Conservation (phyloP, 2,797 vertebrate species). For the Pangasius mekongensis region DNA sequence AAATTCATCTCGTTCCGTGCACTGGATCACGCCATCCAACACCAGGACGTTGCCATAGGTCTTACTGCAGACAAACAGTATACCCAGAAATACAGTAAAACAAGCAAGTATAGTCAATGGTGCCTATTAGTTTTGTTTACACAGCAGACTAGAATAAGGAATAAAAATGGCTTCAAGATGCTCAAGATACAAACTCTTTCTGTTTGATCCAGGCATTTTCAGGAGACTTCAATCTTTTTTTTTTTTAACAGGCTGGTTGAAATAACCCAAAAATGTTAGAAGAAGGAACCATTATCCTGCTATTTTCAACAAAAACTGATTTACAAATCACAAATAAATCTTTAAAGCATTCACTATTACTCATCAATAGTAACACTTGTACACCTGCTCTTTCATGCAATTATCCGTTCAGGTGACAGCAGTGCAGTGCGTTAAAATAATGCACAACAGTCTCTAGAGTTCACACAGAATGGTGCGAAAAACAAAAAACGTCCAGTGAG, state of each 20-base stretch:
- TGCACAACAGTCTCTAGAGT: neutral
- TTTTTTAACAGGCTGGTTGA: neutral
- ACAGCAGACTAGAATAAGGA: neutral
- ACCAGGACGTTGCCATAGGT: slow-evolving; percentile 95
- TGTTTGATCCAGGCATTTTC: neutral
- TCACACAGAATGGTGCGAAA: neutral
- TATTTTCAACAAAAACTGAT: neutral
- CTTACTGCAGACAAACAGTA: slow-evolving; percentile 79
- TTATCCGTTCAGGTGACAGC: neutral
- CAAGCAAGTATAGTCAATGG: too few relatives aligned
- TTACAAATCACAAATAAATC: neutral
- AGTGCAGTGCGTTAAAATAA: neutral
- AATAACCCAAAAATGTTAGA: neutral
- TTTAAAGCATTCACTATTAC: neutral
- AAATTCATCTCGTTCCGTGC: slow-evolving; percentile 96
- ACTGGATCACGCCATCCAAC: slow-evolving; percentile 97
- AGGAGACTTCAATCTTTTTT: neutral
- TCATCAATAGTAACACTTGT: neutral
- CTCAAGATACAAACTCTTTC: too few relatives aligned
- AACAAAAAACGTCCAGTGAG: neutral
- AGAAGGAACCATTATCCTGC: neutral
- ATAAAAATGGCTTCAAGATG: neutral
- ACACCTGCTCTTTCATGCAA: neutral
- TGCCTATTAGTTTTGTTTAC: neutral
- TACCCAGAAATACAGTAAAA: neutral